Evolutionary conservation across 2,113 vertebrate species (phyloP).

Genomic region (Mystacornis crossleyi): DNA sequence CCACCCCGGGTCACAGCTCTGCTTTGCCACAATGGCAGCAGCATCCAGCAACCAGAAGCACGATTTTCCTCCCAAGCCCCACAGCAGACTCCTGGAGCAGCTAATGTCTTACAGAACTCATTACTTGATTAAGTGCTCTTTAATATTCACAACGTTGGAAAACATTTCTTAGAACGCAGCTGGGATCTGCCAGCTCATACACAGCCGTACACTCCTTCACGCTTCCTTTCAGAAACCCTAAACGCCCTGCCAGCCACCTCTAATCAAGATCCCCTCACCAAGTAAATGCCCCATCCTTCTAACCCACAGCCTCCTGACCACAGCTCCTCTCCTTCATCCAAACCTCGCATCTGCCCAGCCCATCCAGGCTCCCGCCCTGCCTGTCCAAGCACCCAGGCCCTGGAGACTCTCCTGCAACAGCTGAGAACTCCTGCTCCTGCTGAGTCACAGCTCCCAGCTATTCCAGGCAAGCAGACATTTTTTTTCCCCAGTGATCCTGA

Average conservation of each 20-base stretch:
- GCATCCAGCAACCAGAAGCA: not conserved
- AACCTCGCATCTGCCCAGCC: not conserved
- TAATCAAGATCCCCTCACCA: not conserved
- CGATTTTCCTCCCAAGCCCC: not conserved
- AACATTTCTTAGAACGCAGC: not conserved
- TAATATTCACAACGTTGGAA: not conserved
- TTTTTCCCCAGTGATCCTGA: not conserved
- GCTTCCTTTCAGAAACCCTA: not conserved
- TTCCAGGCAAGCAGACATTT: not conserved
- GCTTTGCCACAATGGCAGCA: not conserved
- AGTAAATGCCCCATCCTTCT: not conserved
- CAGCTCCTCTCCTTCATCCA: not conserved
- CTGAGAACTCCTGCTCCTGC: not conserved
- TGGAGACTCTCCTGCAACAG: not conserved
- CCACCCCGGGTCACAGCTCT: not conserved
- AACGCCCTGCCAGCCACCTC: not conserved
- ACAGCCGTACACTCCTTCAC: not conserved
- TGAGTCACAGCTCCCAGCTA: not conserved
- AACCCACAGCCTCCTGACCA: not conserved
- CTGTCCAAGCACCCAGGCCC: accelerated
- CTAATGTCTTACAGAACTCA: not conserved
- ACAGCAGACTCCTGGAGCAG: not conserved
- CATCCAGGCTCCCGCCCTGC: not conserved
- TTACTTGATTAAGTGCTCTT: not conserved
- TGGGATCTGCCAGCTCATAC: not conserved